phyloP scores from a whole-genome alignment of 2,888 invertebrate species.

The Embidobia sp. region DNA sequence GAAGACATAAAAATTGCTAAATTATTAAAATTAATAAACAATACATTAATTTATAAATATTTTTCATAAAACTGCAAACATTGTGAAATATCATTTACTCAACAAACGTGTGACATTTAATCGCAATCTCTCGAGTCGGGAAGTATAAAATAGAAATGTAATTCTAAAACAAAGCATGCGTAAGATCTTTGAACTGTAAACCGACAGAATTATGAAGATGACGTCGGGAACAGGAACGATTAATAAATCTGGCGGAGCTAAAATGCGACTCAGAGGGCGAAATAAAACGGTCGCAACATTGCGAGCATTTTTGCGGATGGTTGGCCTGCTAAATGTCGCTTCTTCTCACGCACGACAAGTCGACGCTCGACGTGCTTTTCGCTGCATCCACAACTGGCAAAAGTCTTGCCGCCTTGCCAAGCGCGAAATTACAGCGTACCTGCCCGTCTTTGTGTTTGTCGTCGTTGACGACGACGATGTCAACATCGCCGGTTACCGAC shows the following conservation, averaged over 20 bases:
- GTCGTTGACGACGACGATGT: slow-evolving; percentile 30
- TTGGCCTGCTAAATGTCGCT: slow-evolving; percentile 64
- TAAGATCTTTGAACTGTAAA: slow-evolving; percentile 32
- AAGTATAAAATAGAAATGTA: neutral
- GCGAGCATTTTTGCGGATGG: slow-evolving; percentile 59
- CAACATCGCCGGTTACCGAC: slow-evolving; percentile 45
- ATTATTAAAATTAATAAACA: too few relatives aligned
- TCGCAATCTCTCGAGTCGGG: neutral
- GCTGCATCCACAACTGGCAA: slow-evolving; percentile 53
- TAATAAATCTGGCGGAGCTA: slow-evolving; percentile 68
- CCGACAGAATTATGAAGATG: slow-evolving; percentile 40
- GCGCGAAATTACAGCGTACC: slow-evolving; percentile 69
- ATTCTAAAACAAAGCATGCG: slow-evolving; percentile 17
- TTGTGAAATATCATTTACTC: neutral
- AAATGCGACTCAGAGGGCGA: slow-evolving; percentile 19
- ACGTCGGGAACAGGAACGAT: slow-evolving; percentile 56
- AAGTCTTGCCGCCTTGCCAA: slow-evolving; percentile 65
- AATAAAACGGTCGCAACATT: slow-evolving; percentile 52
- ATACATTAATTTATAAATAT: too few relatives aligned
- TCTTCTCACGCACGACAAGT: slow-evolving; percentile 35
- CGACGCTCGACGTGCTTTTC: slow-evolving; percentile 63
- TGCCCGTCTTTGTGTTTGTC: slow-evolving; percentile 51
- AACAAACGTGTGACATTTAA: neutral
- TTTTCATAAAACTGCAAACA: too few relatives aligned
- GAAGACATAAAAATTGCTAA: too few relatives aligned